These are phyloP conservation scores for Ciconia stormi DNA, from an alignment of 2,113 vertebrate genomes.

Conservation along the genomic window DNA sequence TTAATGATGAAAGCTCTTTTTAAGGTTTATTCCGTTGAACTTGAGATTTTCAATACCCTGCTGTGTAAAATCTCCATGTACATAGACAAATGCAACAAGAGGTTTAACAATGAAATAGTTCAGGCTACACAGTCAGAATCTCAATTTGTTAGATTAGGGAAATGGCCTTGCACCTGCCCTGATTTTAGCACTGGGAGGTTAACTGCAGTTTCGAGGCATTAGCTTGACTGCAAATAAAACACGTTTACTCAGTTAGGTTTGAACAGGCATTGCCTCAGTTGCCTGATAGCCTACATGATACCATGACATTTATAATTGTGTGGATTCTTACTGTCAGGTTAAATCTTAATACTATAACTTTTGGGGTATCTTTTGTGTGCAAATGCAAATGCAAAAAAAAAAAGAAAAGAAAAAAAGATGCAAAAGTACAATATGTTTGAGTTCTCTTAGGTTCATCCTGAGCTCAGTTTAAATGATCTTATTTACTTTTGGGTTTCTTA, in stretches of 20 bases:
- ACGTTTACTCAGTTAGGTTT: background rate
- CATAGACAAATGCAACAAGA: background rate
- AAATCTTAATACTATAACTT: background rate
- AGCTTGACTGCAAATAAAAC: constrained; percentile 19
- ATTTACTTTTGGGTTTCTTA: background rate
- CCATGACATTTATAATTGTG: background rate
- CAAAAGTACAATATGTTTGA: background rate
- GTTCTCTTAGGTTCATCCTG: background rate
- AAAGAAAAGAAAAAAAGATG: rapidly evolving
- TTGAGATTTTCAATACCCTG: background rate
- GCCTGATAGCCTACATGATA: background rate
- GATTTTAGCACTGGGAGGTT: background rate
- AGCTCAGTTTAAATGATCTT: background rate
- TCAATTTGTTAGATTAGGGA: background rate
- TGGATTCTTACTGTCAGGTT: background rate
- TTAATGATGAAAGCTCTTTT: background rate
- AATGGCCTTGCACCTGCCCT: background rate
- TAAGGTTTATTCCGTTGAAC: background rate
- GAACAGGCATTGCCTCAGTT: background rate
- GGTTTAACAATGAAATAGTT: background rate
- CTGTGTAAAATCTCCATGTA: background rate
- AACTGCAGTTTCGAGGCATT: background rate
- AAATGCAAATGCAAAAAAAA: background rate
- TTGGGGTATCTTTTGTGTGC: background rate
- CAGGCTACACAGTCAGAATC: background rate